Evolutionary conservation across 2,113 vertebrate genomes (phyloP).

Genomic region (Syngnathus scovelli): DNA sequence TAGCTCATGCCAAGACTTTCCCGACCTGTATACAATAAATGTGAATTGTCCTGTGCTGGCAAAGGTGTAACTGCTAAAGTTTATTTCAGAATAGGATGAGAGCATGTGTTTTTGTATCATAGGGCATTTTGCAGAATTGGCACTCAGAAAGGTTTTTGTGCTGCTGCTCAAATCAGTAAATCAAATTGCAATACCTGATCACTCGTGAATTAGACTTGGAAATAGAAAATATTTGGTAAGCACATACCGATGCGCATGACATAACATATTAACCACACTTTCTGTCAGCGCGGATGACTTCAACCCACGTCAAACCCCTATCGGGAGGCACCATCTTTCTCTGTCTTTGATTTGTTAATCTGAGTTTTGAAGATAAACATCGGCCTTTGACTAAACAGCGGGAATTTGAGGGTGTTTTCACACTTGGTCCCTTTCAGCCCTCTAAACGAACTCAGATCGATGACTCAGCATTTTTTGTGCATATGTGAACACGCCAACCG

Average conservation of each 20-base stretch:
- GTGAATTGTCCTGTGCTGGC: slow-evolving; percentile 18
- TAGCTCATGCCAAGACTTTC: slow-evolving; percentile 1
- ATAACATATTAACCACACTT: slow-evolving; percentile 46
- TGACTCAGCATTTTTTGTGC: too few relatives aligned
- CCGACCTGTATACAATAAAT: slow-evolving; percentile 29
- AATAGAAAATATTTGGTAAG: slow-evolving; percentile 28
- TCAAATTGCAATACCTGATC: slow-evolving; percentile 15
- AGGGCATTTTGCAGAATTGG: slow-evolving; percentile 7
- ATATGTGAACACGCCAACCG: too few relatives aligned
- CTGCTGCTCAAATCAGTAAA: slow-evolving; percentile 27
- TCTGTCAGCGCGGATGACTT: slow-evolving; percentile 50
- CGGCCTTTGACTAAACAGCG: slow-evolving; percentile 40
- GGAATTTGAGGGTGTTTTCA: slow-evolving; percentile 7
- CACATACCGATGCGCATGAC: slow-evolving; percentile 27
- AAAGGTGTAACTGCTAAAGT: slow-evolving; percentile 19
- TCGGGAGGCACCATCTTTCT: slow-evolving; percentile 51
- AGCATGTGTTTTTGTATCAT: slow-evolving; percentile 9
- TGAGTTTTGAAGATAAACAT: slow-evolving; percentile 63
- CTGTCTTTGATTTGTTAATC: slow-evolving; percentile 60
- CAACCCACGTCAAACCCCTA: slow-evolving; percentile 31
- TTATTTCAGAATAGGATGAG: slow-evolving; percentile 16
- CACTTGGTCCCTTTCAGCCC: too few relatives aligned
- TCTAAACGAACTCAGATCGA: too few relatives aligned
- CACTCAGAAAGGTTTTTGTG: slow-evolving; percentile 8
- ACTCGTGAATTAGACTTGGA: slow-evolving; percentile 30